These are phyloP conservation scores for Trichogramma evanescens DNA, from an alignment of 2,888 invertebrate species.

Conservation along the genomic window DNA sequence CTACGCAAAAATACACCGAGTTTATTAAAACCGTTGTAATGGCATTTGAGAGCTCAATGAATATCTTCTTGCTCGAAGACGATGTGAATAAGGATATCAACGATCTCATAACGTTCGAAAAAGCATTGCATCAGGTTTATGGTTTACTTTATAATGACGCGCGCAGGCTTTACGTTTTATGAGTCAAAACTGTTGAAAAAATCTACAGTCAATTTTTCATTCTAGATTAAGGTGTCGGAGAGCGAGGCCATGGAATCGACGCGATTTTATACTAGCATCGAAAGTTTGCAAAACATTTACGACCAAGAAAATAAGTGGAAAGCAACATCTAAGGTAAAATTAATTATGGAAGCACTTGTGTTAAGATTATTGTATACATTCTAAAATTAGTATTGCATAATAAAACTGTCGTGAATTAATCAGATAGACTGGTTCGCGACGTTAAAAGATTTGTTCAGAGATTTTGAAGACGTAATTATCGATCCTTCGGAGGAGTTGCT, in stretches of 20 bases:
- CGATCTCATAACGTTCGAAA: slow-evolving; percentile 5
- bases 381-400: too few species aligned
- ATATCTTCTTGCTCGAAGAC: neutral
- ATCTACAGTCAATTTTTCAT: neutral
- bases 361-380: neutral
- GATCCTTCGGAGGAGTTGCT: slow-evolving; percentile 9
- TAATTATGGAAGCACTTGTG: neutral
- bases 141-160: neutral
- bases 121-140: neutral
- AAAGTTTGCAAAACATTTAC: slow-evolving; percentile 7
- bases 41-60: neutral
- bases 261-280: neutral
- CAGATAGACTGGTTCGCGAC: slow-evolving; percentile 23
- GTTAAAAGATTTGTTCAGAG: slow-evolving; percentile 4
- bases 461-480: slow-evolving; percentile 8
- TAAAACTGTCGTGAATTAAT: neutral
- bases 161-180: neutral
- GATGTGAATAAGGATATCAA: neutral
- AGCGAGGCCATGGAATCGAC: neutral
- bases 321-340: neutral
- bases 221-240: slow-evolving; percentile 3
- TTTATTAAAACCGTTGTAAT: neutral
- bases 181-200: neutral
- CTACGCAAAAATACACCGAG: neutral
- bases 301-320: neutral